Evolutionary conservation across 2,888 invertebrate species (phyloP).

Genomic region (Drosophila rubida): DNA sequence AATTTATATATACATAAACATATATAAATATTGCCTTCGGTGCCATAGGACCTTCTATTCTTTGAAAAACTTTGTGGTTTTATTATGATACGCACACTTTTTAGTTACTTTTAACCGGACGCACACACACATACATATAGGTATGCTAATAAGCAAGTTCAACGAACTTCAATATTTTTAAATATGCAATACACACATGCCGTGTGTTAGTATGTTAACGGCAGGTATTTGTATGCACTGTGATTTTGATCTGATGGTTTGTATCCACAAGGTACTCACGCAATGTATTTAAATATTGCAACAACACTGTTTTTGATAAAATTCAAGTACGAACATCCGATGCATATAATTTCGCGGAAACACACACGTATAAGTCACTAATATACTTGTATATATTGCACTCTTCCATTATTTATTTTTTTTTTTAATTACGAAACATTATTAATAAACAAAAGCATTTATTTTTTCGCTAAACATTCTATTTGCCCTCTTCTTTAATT

Average conservation of each 20-base stretch:
- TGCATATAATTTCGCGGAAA: conserved; percentile 6
- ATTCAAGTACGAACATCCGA: background rate
- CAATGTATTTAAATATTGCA: background rate
- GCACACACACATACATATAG: background rate
- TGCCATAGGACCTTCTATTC: background rate
- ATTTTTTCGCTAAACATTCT: background rate
- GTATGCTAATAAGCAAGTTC: conserved; percentile 23
- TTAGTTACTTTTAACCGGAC: background rate
- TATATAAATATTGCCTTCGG: too few species aligned
- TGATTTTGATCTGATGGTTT: background rate
- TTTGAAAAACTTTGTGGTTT: background rate
- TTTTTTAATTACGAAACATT: background rate
- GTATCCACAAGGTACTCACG: background rate
- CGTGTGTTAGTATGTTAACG: background rate
- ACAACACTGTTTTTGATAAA: background rate
- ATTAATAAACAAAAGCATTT: background rate
- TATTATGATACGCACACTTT: background rate
- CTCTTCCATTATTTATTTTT: background rate
- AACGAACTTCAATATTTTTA: conserved; percentile 24
- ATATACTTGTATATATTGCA: conserved; percentile 1
- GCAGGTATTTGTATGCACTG: background rate
- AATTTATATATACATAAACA: background rate
- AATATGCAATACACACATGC: conserved; percentile 1
- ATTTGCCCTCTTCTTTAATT: too few species aligned
- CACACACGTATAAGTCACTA: background rate